Percentiles rank a stretch among this genome's conserved stretches.
Evolutionary conservation across 2,888 invertebrate genomes (phyloP).

Genomic region (Venusia cambrica): DNA sequence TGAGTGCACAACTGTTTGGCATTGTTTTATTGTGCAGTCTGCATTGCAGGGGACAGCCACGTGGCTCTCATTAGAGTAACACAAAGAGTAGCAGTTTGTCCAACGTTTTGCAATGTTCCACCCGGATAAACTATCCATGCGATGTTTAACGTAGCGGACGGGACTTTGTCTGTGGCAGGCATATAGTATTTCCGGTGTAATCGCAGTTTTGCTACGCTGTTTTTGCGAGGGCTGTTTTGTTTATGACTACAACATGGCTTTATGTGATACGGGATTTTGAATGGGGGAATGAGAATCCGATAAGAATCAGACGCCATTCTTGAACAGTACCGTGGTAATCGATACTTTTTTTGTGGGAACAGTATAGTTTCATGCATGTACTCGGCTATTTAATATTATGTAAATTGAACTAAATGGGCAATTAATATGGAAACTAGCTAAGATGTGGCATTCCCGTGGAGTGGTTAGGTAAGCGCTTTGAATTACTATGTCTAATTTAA

Average conservation of each 20-base stretch:
- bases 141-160: slow-evolving; percentile 65
- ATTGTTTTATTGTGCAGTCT: slow-evolving; percentile 79
- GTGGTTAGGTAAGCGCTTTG: slow-evolving; percentile 6
- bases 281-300: slow-evolving; percentile 5
- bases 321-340: neutral
- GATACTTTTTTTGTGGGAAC: slow-evolving; percentile 7
- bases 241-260: slow-evolving; percentile 1
- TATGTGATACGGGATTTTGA: slow-evolving; percentile 4
- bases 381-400: slow-evolving; percentile 9
- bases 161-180: slow-evolving; percentile 52
- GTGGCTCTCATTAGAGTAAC: slow-evolving; percentile 77
- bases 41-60: slow-evolving; percentile 79
- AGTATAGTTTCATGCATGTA: slow-evolving; percentile 2
- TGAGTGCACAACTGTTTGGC: slow-evolving; percentile 67
- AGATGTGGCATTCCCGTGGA: slow-evolving; percentile 9
- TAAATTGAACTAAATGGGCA: slow-evolving; percentile 9
- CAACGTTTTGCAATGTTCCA: slow-evolving; percentile 74
- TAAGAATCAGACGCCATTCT: slow-evolving; percentile 4
- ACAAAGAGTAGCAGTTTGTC: slow-evolving; percentile 77
- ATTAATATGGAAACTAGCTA: slow-evolving; percentile 10
- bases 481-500: slow-evolving; percentile 2
- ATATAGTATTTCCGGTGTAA: slow-evolving; percentile 23
- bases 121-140: slow-evolving; percentile 68
- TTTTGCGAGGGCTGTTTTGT: slow-evolving; percentile 15
- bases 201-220: slow-evolving; percentile 12